Conservation (phyloP, 2,113 vertebrate species). For the Athene cunicularia region DNA sequence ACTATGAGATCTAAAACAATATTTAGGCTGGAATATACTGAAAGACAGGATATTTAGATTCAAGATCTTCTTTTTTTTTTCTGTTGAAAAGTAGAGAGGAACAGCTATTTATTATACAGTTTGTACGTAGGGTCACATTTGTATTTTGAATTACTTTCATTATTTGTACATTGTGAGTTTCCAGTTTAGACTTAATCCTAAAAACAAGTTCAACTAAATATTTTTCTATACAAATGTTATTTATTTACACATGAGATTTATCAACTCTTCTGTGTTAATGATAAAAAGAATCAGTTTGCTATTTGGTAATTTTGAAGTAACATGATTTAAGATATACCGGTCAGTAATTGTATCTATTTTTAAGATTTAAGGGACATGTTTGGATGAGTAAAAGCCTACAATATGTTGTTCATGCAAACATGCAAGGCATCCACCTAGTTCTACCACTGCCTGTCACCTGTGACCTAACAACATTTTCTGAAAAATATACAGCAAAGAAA, state of each 20-base stretch:
- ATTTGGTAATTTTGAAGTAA: background rate
- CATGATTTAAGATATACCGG: background rate
- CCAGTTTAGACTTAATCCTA: background rate
- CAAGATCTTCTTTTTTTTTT: background rate
- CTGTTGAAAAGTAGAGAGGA: background rate
- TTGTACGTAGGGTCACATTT: background rate
- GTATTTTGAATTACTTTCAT: background rate
- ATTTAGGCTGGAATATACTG: background rate
- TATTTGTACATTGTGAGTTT: background rate
- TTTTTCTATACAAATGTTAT: background rate
- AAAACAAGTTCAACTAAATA: background rate
- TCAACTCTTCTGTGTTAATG: background rate
- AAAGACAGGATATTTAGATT: constrained; percentile 18
- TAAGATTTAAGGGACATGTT: background rate
- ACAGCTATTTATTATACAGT: background rate
- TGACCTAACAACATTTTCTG: background rate
- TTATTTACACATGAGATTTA: background rate
- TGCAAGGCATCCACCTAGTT: background rate
- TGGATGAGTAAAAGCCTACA: background rate
- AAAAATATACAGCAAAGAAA: background rate
- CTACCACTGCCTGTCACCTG: background rate
- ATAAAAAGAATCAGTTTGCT: background rate
- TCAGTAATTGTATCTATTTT: background rate
- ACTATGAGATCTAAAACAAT: background rate
- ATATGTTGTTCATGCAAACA: background rate